Evolutionary conservation across 2,888 invertebrate genomes (phyloP), one percentile per base, ranked within the genome.

Genomic region (Timandra comae): DNA sequence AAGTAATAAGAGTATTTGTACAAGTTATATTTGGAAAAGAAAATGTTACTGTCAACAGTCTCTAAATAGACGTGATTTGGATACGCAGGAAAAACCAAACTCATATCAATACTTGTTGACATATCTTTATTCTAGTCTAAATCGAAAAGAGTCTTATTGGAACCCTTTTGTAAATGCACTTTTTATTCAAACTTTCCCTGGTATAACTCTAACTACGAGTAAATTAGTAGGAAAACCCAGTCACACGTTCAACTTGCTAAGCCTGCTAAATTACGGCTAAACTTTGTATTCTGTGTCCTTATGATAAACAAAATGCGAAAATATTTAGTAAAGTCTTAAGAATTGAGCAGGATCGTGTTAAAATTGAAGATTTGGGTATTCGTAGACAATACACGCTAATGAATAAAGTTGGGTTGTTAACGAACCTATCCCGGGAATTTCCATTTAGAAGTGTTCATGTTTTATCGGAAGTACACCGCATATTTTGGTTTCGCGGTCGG

Each of bases 321-420:
- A 74, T 73, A 72, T 74, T 72, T 63, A 60, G 59, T 60, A 52
- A 68, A 72, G 59, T 63, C 61, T 64, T 49, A 56, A 64, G 59
- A 42, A 74, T 60, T 72, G 66, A 73, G 62, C 72, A 66, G 52
- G 61, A 49, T 55, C 56, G 56, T 61, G 67, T 69, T 75, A 63
- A 69, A 74, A 77, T 75, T 77, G 74, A 67, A 66, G 68, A 74
- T 73, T 78, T 75, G 79, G n/a, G n/a, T n/a, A 77, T 81, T 77
- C 64, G 54, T 66, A 78, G 77, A 81, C 80, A 82, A 84, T 81
- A 73, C 78, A 78, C 73, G 70, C 66, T 80, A 82, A 84, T 81
- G 80, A 82, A 82, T 81, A 81, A 81, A 82, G 80, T 84, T 84
- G 52, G 66, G 68, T 67, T 79, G 79, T 75, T 81, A 81, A 75